Base-by-base conservation (phyloP, 2,888 invertebrate species). In the Cheilosia urbana region DNA sequence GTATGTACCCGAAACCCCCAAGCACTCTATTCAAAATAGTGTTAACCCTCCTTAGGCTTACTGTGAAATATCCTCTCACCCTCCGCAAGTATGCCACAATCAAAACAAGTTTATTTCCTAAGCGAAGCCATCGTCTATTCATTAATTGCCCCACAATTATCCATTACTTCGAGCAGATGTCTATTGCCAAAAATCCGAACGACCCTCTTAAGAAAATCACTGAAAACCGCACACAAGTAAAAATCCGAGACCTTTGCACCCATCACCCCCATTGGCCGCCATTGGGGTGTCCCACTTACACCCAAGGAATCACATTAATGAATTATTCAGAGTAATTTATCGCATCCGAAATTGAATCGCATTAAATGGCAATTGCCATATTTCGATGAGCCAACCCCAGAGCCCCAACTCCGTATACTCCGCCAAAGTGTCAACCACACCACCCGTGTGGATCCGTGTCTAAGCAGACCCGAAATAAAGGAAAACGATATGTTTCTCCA, bases 331-430 rank as follows among this genome's bases (percentile, higher is more conserved):
- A 68, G 49, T 88, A 88, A 88, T 88, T 88, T 88, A 88, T 88
- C 82, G 85, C 78, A 85, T 79, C 71, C 79, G 79, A 87, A 87
- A 88, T 87, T 88, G 88, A 82, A 85, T 88, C 87, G 87, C 88
- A 88, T 88, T 88, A 88, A 88, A 88, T 87, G 78, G 88, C 88
- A 88, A 88, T 88, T 83, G 88, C 88, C 88, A 88, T 88, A 87
- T 88, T 88, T 88, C 87, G 83, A 88, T 88, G 68, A 71, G 73
- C 69, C 72, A 62, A 58, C 55, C 65, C 80, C 66, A 42, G 55
- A 34, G 4, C 57, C 42, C 57, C 78, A 62, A 24, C 45, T 55
- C 49, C 47, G 40, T 62, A 40, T 62, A 40, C 63, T 53, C 75
- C 45, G 47, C 19, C 76, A 49, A 85, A 85, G 76, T 85, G 85